Evolutionary conservation across 2,113 vertebrate genomes (phyloP).

Genomic region (Charina bottae): DNA sequence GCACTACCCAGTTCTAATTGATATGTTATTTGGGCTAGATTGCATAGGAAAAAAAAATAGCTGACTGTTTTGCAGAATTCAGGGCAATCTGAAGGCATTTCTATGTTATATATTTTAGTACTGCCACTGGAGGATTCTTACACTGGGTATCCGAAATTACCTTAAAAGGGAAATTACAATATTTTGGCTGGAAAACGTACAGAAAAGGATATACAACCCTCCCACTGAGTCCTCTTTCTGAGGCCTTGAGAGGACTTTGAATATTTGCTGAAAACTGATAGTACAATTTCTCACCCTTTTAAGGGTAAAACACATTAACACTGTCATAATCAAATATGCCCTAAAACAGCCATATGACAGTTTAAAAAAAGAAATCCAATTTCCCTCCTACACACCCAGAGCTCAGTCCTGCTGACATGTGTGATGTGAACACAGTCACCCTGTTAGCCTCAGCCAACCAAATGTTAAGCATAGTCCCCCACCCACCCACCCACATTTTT

Average conservation of each 20-base stretch:
- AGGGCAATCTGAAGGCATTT: background rate
- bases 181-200: background rate
- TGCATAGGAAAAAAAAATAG: constrained; percentile 21
- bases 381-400: background rate
- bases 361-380: background rate
- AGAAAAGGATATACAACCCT: background rate
- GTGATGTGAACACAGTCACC: background rate
- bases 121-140: background rate
- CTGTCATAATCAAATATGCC: background rate
- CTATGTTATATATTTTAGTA: constrained; percentile 31
- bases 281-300: background rate
- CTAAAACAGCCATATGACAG: background rate
- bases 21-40: constrained; percentile 7
- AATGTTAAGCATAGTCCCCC: background rate
- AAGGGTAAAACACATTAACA: background rate
- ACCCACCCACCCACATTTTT: no score
- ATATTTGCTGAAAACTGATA: background rate
- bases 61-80: constrained; percentile 35
- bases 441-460: background rate
- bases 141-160: constrained; percentile 20
- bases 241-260: background rate
- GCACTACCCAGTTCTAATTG: background rate
- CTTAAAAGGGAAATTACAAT: background rate
- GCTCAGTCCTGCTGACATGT: background rate
- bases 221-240: background rate